phyloP scores from a whole-genome alignment of 2,888 invertebrate species.

The Lepidocyrtinus sp. region DNA sequence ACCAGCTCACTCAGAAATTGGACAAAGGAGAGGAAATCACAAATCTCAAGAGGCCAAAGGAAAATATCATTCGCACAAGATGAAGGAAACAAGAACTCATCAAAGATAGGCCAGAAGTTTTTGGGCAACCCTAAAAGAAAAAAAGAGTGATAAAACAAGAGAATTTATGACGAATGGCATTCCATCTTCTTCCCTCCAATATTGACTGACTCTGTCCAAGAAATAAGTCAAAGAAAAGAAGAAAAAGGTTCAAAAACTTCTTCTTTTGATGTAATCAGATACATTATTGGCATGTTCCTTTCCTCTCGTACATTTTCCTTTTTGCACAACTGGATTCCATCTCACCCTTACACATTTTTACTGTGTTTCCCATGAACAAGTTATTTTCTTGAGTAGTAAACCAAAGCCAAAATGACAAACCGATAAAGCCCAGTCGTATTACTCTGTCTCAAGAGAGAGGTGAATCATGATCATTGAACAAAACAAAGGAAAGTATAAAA shows the following conservation, averaged over 20 bases:
- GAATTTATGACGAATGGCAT: constrained; percentile 56
- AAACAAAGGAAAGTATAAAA: constrained; percentile 37
- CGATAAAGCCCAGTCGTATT: constrained; percentile 57
- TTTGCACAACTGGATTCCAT: constrained; percentile 37
- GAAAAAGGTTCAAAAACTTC: constrained; percentile 47
- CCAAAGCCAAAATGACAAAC: constrained; percentile 62
- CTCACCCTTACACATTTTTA: constrained; percentile 15
- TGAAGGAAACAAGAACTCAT: constrained; percentile 6
- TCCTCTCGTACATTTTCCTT: constrained; percentile 8
- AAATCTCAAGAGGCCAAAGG: constrained; percentile 42
- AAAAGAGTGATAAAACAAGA: constrained; percentile 52
- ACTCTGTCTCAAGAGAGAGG: constrained; percentile 54
- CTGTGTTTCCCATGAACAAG: constrained; percentile 31
- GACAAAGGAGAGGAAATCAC: constrained; percentile 51
- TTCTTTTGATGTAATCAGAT: constrained; percentile 53
- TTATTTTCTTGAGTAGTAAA: constrained; percentile 58
- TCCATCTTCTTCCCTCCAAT: constrained; percentile 45
- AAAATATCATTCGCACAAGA: neutral
- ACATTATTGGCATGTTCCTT: constrained; percentile 51
- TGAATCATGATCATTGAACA: constrained; percentile 47
- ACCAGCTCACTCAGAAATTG: constrained; percentile 34
- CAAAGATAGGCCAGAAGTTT: constrained; percentile 14
- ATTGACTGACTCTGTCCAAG: constrained; percentile 37
- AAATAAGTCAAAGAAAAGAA: constrained; percentile 25
- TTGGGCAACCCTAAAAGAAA: constrained; percentile 11